These are phyloP conservation scores for Spodoptera exigua DNA, from an alignment of 2,888 invertebrate species.

Conservation along the genomic window DNA sequence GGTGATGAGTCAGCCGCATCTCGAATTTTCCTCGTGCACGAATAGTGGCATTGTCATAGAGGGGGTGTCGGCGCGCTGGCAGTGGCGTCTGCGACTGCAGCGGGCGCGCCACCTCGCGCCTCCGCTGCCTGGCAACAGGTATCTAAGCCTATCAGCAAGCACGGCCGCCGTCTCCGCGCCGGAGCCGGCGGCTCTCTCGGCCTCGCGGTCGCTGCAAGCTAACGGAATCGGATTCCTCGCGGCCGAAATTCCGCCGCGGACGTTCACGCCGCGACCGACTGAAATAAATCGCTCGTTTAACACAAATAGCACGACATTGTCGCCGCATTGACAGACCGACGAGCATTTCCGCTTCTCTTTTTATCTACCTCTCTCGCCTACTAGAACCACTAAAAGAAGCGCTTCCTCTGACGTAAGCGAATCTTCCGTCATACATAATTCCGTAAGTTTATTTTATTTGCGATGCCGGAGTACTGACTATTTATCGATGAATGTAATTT, in stretches of 20 bases:
- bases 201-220: constrained; percentile 68
- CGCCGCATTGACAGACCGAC: constrained; percentile 85
- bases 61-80: constrained; percentile 69
- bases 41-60: constrained; percentile 76
- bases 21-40: constrained; percentile 86
- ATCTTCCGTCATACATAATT: constrained; percentile 72
- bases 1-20: constrained; percentile 84
- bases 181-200: constrained; percentile 54
- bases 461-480: constrained; percentile 50
- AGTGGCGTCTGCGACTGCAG: constrained; percentile 60
- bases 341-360: constrained; percentile 86
- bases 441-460: constrained; percentile 63
- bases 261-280: constrained; percentile 87
- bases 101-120: constrained; percentile 45
- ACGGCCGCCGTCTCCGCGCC: constrained; percentile 55
- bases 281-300: constrained; percentile 88
- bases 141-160: constrained; percentile 58
- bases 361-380: constrained; percentile 66
- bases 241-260: constrained; percentile 87
- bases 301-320: constrained; percentile 88
- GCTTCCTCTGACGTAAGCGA: constrained; percentile 77
- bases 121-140: constrained; percentile 64
- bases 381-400: constrained; percentile 65
- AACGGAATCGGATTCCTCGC: constrained; percentile 86
- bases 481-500: constrained; percentile 65